Evolutionary conservation across 2,888 invertebrate genomes (phyloP).

Genomic region (Macrophya alboannulata): DNA sequence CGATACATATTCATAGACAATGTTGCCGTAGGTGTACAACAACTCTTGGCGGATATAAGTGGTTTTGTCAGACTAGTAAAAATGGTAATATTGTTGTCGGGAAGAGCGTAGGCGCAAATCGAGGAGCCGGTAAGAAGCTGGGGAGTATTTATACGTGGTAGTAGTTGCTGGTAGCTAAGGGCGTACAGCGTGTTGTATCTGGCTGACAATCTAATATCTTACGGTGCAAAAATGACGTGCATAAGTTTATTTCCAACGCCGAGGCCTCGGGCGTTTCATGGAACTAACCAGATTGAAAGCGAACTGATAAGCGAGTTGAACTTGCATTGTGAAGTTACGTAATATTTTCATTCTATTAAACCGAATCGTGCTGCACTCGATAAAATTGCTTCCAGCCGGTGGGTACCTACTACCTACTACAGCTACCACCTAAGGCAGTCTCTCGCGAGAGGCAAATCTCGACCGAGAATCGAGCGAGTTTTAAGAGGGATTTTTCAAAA

Average conservation of each 20-base stretch:
- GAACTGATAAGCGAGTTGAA: constrained; percentile 34
- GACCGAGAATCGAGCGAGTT: constrained; percentile 5
- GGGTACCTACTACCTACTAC: neutral
- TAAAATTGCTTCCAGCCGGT: constrained; percentile 21
- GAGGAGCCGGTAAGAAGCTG: constrained; percentile 51
- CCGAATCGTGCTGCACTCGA: constrained; percentile 29
- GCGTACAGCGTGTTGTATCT: constrained; percentile 65
- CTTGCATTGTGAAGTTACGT: constrained; percentile 46
- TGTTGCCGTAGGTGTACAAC: constrained; percentile 63
- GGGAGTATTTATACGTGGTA: constrained; percentile 42
- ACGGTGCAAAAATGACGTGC: constrained; percentile 35
- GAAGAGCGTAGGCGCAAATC: constrained; percentile 47
- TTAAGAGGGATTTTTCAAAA: constrained; percentile 6
- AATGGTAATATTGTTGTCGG: constrained; percentile 62
- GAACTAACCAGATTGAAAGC: constrained; percentile 47
- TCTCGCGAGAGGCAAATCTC: neutral
- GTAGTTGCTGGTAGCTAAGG: constrained; percentile 68
- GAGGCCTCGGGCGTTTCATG: constrained; percentile 35
- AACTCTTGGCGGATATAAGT: constrained; percentile 67
- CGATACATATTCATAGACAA: constrained; percentile 53
- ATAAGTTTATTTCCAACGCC: constrained; percentile 49
- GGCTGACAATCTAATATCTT: constrained; percentile 70
- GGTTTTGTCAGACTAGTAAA: constrained; percentile 64
- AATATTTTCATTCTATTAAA: constrained; percentile 46
- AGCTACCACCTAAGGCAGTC: constrained; percentile 4